Evolutionary conservation across 2,113 vertebrate genomes (phyloP), one percentile per base, ranked within the genome.

Genomic region (Galemys pyrenaicus): DNA sequence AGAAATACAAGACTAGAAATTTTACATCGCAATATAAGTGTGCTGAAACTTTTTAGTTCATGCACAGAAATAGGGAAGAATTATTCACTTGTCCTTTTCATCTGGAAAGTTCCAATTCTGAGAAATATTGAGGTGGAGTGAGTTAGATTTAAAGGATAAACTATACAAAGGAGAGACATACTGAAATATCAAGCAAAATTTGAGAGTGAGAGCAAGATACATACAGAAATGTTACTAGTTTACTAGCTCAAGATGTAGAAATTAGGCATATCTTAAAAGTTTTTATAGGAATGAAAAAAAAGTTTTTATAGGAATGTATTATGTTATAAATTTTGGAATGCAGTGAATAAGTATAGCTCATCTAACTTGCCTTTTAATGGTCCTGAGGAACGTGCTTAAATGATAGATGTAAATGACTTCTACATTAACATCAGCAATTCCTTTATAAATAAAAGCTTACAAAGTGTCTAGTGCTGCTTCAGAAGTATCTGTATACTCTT

Each of bases 401-500:
- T 83, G 71, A 94, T 62, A 79, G 74, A 83, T 75, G 68, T 56
- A 22, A 87, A 68, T 41, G 32, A 7, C 65, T 89, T 62, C 58
- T 44, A 22, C 13, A 62, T 71, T 92, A 95, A 62, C 65, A 77
- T 89, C 22, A 84, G 80, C 39, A 68, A 51, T 67, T 77, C 17
- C 70, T 84, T 80, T 78, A 77, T 41, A 90, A 96, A 58, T 87
- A 84, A 90, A 95, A 93, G 65, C 60, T 75, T 93, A 58, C 35
- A 83, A 54, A 73, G 84, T 81, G 28, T 24, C 26, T 60, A 8
- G 22, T 81, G 67, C 20, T 67, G 24, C 46, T 85, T 94, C 32
- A 56, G 54, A 91, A 68, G 0, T 49, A 12, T 75, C 74, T 79
- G 44, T 64, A 20, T 46, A 85, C n/a, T 83, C n/a, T 58, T 74